These are phyloP conservation scores for Hoplodrina ambigua DNA, from an alignment of 2,888 invertebrate species.

Conservation along the genomic window DNA sequence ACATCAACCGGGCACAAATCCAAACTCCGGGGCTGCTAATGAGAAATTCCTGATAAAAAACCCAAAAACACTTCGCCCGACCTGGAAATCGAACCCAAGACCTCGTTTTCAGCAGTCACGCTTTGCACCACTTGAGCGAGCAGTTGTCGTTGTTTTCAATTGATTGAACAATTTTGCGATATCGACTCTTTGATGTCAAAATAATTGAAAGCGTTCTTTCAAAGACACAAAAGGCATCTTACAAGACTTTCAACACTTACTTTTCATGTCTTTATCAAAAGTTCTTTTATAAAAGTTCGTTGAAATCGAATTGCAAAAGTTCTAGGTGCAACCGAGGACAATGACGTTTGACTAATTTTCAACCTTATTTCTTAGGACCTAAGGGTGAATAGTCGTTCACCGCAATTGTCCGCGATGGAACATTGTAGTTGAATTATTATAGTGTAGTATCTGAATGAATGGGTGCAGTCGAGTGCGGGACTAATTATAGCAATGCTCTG, in stretches of 20 bases:
- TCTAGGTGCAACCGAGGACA: constrained; percentile 2
- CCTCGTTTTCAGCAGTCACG: too few species aligned
- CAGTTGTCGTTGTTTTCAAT: too few species aligned
- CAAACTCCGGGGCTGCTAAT: too few species aligned
- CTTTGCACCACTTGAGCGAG: too few species aligned
- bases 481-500: constrained; percentile 79
- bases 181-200: background rate
- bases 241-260: constrained; percentile 15
- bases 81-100: too few species aligned
- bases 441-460: constrained; percentile 68
- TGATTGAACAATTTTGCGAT: background rate
- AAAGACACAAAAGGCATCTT: background rate
- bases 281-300: constrained; percentile 38
- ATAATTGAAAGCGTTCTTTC: constrained; percentile 7
- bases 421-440: constrained; percentile 61
- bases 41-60: too few species aligned
- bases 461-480: constrained; percentile 69
- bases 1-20: too few species aligned
- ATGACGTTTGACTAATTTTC: too few species aligned
- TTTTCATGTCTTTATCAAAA: constrained; percentile 21
- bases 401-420: constrained; percentile 5
- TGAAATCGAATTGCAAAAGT: constrained; percentile 37
- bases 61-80: too few species aligned
- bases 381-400: too few species aligned
- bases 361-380: too few species aligned